Evolutionary conservation across 2,797 vertebrate species (phyloP), one percentile per base, ranked within the genome.

Genomic region (Poecilia velifera): DNA sequence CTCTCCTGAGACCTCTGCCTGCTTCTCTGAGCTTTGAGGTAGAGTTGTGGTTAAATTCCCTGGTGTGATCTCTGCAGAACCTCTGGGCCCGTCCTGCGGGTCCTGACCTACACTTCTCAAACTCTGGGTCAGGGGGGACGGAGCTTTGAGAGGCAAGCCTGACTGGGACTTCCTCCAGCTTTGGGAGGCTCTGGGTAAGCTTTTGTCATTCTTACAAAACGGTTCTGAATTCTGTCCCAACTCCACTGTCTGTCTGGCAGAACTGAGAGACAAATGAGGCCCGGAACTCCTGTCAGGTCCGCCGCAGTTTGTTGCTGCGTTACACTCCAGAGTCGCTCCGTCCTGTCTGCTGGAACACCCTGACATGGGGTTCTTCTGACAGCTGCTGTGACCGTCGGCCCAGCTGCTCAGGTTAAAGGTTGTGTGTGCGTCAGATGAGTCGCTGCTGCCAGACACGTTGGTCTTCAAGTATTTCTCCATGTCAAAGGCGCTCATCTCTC

Each of bases 381-480:
- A 92, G 76, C 66, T 80, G 66, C 79, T 81, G 75, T 91, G 82
- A 81, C 82, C 82, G 46, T 93, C 86, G 28, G 84, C 87, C 90
- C 91, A 93, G 76, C 62, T 85, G 0, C 91, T 94, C 72, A 96
- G 64, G 76, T 96, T 89, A 77, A 96, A 93, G 72, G 91, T 95
- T 4, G 85, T 94, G 25, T 94, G 92, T 36, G 85, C 91, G 51
- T 87, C 78, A 36, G 94, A 96, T 9, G 80, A 34, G 47, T 96
- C 95, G 25, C 87, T 93, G 87, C 84, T 88, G 34, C 45, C 72
- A 34, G 94, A 95, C 9, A 94, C 53, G 1, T 98, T 95, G 0
- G 94, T 94, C 91, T 91, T 97, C 64, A 99, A 94, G 83, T 99
- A 99, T 91, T 97, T 98, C 85, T 98, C 98, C 81, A 99, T 95